A percentile compares a stretch with the other conserved stretches of the same genome.
Evolutionary conservation across 2,113 vertebrate species (phyloP).

Genomic region (Cottus gobio): DNA sequence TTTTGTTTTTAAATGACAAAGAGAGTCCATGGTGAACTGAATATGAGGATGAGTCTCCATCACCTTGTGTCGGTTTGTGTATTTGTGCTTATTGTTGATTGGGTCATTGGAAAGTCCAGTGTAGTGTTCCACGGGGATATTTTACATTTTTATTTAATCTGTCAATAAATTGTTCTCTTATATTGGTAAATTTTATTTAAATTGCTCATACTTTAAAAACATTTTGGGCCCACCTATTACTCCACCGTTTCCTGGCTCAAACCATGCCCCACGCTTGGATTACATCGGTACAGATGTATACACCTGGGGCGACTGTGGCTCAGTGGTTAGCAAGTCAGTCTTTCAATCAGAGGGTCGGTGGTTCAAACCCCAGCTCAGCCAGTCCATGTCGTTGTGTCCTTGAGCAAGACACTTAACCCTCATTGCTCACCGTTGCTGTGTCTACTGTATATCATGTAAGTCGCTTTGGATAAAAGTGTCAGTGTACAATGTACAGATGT

Average conservation of each 20-base stretch:
- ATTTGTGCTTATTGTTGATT: neutral
- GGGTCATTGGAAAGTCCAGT: neutral
- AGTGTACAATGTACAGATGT: no score
- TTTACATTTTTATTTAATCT: neutral
- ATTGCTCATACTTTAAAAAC: neutral
- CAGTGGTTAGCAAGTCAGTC: no score
- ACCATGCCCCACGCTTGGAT: neutral
- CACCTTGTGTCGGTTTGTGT: neutral
- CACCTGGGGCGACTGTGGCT: no score
- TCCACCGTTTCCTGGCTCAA: no score
- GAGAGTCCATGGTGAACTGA: neutral
- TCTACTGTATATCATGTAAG: no score
- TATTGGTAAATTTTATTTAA: neutral
- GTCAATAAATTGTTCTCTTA: neutral
- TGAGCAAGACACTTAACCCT: no score
- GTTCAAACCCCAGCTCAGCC: no score
- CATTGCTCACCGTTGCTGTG: no score
- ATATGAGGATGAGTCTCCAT: neutral
- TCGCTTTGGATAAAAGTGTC: no score
- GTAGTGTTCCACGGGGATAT: neutral
- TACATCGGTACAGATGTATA: neutral
- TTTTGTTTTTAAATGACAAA: neutral
- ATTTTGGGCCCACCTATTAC: no score
- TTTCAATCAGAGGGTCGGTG: no score
- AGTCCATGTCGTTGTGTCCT: no score